Percentiles rank a stretch among this genome's conserved stretches.
phyloP scores from a whole-genome alignment of 2,113 vertebrate species.

The Paracanthobrama guichenoti region DNA sequence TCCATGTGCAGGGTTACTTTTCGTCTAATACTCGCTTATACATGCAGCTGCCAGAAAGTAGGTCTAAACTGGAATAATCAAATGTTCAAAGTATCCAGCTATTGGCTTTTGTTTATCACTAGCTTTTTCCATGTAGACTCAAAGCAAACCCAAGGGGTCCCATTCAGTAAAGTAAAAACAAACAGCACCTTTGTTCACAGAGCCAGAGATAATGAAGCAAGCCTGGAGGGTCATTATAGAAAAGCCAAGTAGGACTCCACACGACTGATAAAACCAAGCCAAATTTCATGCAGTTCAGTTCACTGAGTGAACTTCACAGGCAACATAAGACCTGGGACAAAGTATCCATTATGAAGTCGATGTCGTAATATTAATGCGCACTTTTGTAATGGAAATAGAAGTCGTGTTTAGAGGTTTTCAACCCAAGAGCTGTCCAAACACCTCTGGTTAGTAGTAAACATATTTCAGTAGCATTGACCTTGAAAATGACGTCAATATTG shows the following conservation, averaged over 20 bases:
- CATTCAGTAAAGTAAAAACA: slow-evolving; percentile 38
- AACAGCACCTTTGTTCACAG: slow-evolving; percentile 43
- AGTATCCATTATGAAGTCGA: not conserved
- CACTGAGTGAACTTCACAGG: slow-evolving; percentile 21
- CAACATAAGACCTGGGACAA: not conserved
- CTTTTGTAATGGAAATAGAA: not conserved
- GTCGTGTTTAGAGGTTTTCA: not conserved
- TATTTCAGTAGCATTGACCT: slow-evolving; percentile 25
- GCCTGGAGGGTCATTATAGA: not conserved
- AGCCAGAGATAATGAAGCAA: slow-evolving; percentile 5
- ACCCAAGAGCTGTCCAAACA: not conserved
- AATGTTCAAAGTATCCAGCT: not conserved
- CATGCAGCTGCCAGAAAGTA: not conserved
- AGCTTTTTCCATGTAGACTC: not conserved
- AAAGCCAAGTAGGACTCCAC: slow-evolving; percentile 32
- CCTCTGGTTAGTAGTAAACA: slow-evolving; percentile 7
- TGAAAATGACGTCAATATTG: slow-evolving; percentile 38
- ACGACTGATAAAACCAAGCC: slow-evolving; percentile 10
- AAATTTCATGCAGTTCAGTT: slow-evolving; percentile 7
- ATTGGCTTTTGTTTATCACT: slow-evolving; percentile 33
- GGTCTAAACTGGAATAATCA: slow-evolving; percentile 5
- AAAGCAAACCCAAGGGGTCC: slow-evolving; percentile 11
- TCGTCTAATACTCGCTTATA: not conserved
- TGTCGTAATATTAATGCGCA: not conserved
- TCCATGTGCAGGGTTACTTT: not conserved